phyloP scores from a whole-genome alignment of 2,797 vertebrate genomes.

The Microhierax caerulescens region DNA sequence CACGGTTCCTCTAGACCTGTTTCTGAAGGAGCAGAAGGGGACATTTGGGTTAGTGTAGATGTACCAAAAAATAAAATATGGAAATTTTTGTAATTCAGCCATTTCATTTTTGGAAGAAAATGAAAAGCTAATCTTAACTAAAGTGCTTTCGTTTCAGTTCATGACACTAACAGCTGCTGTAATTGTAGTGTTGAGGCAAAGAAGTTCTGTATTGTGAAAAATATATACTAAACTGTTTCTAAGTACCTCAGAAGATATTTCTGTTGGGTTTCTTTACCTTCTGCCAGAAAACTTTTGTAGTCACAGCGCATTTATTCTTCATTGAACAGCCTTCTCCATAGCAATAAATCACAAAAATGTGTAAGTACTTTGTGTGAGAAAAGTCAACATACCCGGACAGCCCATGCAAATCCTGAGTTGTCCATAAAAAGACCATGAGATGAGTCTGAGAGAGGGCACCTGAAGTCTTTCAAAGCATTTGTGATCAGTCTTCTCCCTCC shows the following conservation, averaged over 20 bases:
- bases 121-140: slow-evolving; percentile 10
- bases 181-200: slow-evolving; percentile 33
- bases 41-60: not conserved
- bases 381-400: not conserved
- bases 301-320: slow-evolving; percentile 15
- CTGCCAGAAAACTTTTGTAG: not conserved
- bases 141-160: slow-evolving; percentile 47
- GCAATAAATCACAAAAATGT: slow-evolving; percentile 4
- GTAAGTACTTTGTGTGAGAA: not conserved
- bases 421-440: not conserved
- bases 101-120: slow-evolving; percentile 42
- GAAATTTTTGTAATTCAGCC: not conserved
- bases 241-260: slow-evolving; percentile 32
- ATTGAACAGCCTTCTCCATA: slow-evolving; percentile 5
- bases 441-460: not conserved
- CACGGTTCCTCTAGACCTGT: not conserved
- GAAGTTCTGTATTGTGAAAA: slow-evolving; percentile 25
- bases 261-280: slow-evolving; percentile 2
- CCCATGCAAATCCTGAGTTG: not conserved
- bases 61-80: not conserved
- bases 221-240: slow-evolving; percentile 43
- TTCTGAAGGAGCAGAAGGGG: not conserved
- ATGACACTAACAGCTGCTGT: slow-evolving; percentile 60
- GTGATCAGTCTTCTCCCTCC: rapidly evolving
- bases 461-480: not conserved